Evolutionary conservation across 2,888 invertebrate species (phyloP).

Genomic region (Baccha elongata): DNA sequence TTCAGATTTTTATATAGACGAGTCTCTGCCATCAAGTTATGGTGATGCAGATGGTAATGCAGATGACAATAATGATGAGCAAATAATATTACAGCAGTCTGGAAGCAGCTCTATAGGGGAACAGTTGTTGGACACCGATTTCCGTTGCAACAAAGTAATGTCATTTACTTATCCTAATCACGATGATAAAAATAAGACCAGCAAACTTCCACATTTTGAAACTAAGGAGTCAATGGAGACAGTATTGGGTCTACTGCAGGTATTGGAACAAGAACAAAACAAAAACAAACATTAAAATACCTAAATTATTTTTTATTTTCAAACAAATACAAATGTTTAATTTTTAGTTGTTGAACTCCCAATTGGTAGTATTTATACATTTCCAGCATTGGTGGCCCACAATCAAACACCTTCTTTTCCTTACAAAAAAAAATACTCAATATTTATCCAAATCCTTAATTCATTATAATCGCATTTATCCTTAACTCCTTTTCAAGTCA

Average conservation of each 20-base stretch:
- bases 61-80: conserved; percentile 39
- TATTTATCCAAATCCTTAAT: conserved; percentile 33
- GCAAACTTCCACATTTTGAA: conserved; percentile 60
- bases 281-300: not conserved
- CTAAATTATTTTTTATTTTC: conserved; percentile 18
- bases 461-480: conserved; percentile 30
- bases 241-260: conserved; percentile 75
- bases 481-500: not conserved
- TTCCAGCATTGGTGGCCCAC: conserved; percentile 73
- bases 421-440: conserved; percentile 20
- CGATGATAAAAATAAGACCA: conserved; percentile 41
- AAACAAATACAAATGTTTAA: conserved; percentile 26
- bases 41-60: conserved; percentile 78
- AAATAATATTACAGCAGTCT: conserved; percentile 13
- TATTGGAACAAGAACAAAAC: conserved; percentile 71
- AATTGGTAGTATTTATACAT: conserved; percentile 54
- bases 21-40: conserved; percentile 93
- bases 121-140: conserved; percentile 24
- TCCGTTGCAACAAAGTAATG: conserved; percentile 40
- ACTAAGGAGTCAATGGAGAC: conserved; percentile 74
- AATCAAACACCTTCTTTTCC: conserved; percentile 24
- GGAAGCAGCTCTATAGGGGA: conserved; percentile 26
- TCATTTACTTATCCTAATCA: conserved; percentile 51
- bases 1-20: conserved; percentile 94
- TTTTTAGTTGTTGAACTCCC: conserved; percentile 35